Conservation (phyloP, 2,888 invertebrate species). For the Microctonus hyperodae region DNA sequence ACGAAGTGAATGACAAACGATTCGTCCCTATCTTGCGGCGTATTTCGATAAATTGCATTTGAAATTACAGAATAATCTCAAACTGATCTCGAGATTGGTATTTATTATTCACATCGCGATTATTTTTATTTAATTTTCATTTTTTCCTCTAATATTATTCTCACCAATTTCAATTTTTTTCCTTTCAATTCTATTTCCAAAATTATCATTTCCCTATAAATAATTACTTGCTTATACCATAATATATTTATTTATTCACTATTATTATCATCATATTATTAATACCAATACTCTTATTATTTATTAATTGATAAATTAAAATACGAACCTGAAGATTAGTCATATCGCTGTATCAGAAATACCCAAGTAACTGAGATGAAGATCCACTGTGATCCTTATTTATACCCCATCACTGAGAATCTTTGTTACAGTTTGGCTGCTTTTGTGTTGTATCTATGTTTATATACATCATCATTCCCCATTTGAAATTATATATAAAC, state of each 20-base stretch:
- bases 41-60: constrained; percentile 23
- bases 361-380: constrained; percentile 56
- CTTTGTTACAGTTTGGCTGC: constrained; percentile 60
- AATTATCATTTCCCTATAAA: no score
- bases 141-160: background rate
- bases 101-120: constrained; percentile 14
- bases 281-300: no score
- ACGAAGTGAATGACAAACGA: constrained; percentile 32
- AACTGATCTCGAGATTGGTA: background rate
- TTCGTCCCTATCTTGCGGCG: constrained; percentile 23
- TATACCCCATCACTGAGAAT: constrained; percentile 47
- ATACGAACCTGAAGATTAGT: constrained; percentile 55
- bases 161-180: background rate
- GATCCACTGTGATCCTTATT: constrained; percentile 56
- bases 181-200: background rate
- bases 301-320: constrained; percentile 15
- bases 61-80: constrained; percentile 15
- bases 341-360: constrained; percentile 57
- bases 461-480: constrained; percentile 37
- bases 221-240: no score
- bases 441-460: constrained; percentile 44
- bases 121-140: constrained; percentile 1
- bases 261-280: background rate
- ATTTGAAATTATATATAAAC: constrained; percentile 1
- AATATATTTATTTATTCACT: background rate